These are phyloP conservation scores for Dipus sagitta DNA, from an alignment of 2,797 vertebrate genomes.

Conservation along the genomic window DNA sequence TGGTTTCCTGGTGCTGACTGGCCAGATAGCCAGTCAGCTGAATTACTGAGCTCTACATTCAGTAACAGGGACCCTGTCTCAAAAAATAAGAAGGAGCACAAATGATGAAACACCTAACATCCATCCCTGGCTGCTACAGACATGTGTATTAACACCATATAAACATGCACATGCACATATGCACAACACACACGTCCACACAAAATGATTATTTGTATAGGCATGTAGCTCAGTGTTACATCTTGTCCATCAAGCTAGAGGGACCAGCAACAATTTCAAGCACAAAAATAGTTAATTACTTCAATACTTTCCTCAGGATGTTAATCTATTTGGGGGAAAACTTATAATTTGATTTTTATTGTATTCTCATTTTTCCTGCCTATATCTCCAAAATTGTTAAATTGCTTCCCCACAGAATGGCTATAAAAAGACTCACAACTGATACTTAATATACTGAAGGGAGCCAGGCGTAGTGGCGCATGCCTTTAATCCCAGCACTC, in stretches of 20 bases:
- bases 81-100: too few species aligned
- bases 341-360: neutral
- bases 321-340: slow-evolving; percentile 8
- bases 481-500: too few species aligned
- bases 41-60: too few species aligned
- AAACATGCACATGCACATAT: too few species aligned
- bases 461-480: too few species aligned
- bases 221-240: neutral
- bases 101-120: too few species aligned
- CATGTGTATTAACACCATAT: too few species aligned
- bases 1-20: too few species aligned
- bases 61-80: too few species aligned
- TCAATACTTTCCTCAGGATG: neutral
- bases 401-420: neutral
- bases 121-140: too few species aligned
- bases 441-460: neutral
- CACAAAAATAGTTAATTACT: neutral
- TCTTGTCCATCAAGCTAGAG: neutral
- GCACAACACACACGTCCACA: too few species aligned
- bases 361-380: neutral
- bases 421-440: neutral
- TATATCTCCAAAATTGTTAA: neutral
- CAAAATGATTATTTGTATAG: neutral
- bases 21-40: too few species aligned
- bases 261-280: neutral